These are phyloP conservation scores for Blastomussa wellsi DNA, from an alignment of 92 coral and sea anemone genomes.

Conservation along the genomic window DNA sequence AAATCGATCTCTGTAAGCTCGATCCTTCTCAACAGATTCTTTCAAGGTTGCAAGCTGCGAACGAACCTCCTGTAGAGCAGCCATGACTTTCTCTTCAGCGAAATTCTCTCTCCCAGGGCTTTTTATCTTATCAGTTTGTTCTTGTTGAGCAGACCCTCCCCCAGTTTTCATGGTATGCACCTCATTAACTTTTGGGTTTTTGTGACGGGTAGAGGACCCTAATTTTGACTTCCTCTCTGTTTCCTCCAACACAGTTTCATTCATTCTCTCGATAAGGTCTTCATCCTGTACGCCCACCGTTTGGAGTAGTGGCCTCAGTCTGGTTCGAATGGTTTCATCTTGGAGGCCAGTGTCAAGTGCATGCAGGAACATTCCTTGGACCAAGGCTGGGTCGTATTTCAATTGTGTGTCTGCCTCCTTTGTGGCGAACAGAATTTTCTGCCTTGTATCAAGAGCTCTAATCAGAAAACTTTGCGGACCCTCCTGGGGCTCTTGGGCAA, in stretches of 20 bases:
- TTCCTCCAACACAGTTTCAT: constrained; percentile 57
- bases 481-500: constrained; percentile 48
- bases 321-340: constrained; percentile 45
- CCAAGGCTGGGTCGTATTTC: constrained; percentile 37
- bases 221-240: constrained; percentile 35
- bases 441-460: constrained; percentile 39
- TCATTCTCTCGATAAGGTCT: constrained; percentile 33
- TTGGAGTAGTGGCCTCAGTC: constrained; percentile 50
- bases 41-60: constrained; percentile 42
- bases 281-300: constrained; percentile 38
- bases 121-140: background rate
- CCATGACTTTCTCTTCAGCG: constrained; percentile 49
- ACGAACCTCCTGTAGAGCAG: constrained; percentile 42
- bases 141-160: constrained; percentile 24
- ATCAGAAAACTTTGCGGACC: constrained; percentile 49
- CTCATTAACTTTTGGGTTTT: constrained; percentile 41
- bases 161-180: constrained; percentile 34
- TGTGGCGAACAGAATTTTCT: background rate
- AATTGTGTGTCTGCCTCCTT: constrained; percentile 9
- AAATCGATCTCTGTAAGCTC: background rate
- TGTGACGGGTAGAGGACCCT: background rate
- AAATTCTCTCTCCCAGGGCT: background rate
- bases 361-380: constrained; percentile 48
- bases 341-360: constrained; percentile 63
- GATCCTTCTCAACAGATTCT: constrained; percentile 29